These are phyloP conservation scores for Escarpia spicata DNA, from an alignment of 2,888 invertebrate species.

Conservation along the genomic window DNA sequence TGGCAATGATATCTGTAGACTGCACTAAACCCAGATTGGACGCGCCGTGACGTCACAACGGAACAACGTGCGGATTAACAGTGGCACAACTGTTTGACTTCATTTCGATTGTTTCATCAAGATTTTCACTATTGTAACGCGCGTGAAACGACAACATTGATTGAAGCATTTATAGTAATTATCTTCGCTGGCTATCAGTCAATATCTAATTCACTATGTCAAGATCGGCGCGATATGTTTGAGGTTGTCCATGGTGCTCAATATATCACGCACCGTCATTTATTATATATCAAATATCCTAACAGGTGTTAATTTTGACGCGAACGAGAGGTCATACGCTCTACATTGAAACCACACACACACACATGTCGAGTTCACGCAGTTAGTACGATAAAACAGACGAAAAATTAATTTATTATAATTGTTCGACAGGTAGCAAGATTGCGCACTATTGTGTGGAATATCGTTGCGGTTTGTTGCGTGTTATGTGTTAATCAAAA, in stretches of 20 bases:
- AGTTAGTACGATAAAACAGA: background rate
- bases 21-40: background rate
- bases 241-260: background rate
- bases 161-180: background rate
- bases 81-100: background rate
- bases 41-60: background rate
- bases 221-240: conserved; percentile 4
- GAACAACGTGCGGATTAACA: background rate
- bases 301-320: background rate
- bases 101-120: background rate
- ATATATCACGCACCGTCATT: background rate
- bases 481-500: background rate
- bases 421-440: background rate
- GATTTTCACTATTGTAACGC: background rate
- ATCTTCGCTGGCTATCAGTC: background rate
- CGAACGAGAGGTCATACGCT: background rate
- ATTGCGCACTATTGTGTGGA: background rate
- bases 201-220: conserved; percentile 4
- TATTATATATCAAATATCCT: background rate
- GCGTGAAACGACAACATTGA: background rate
- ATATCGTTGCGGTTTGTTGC: background rate
- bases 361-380: background rate
- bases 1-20: background rate
- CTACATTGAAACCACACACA: background rate
- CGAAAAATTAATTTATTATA: background rate